A percentile compares a stretch with the other conserved stretches of the same genome.
These are phyloP conservation scores for Loris lydekkerianus DNA, from an alignment of 2,797 vertebrate genomes.

Conservation along the genomic window DNA sequence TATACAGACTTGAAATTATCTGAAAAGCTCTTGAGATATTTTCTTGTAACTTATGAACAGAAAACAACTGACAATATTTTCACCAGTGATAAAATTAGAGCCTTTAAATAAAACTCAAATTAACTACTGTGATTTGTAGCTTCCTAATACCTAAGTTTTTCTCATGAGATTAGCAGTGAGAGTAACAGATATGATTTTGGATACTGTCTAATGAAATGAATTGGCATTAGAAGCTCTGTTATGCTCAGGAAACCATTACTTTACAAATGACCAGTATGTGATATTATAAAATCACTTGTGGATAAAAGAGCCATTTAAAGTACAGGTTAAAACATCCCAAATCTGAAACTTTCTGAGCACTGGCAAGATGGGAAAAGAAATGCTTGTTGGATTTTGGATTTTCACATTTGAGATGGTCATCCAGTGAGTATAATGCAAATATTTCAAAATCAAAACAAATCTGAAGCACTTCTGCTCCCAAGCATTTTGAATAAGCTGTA, in stretches of 20 bases:
- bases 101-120: background rate
- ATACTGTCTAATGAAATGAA: background rate
- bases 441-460: background rate
- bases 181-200: background rate
- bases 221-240: background rate
- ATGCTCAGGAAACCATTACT: background rate
- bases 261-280: background rate
- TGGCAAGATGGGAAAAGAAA: background rate
- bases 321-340: background rate
- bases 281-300: background rate
- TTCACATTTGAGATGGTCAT: background rate
- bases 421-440: background rate
- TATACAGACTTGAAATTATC: slow-evolving; percentile 31
- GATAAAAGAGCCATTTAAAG: background rate
- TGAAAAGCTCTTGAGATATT: slow-evolving; percentile 9
- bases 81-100: background rate
- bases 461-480: background rate
- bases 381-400: background rate
- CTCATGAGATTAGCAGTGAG: background rate
- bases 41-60: slow-evolving; percentile 53
- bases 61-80: slow-evolving; percentile 31
- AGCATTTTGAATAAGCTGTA: background rate
- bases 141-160: background rate
- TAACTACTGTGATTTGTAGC: background rate
- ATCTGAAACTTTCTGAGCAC: background rate